A percentile compares a stretch with the other conserved stretches of the same genome.
phyloP scores from a whole-genome alignment of 2,888 invertebrate species.

The Opisthograptis luteolata region DNA sequence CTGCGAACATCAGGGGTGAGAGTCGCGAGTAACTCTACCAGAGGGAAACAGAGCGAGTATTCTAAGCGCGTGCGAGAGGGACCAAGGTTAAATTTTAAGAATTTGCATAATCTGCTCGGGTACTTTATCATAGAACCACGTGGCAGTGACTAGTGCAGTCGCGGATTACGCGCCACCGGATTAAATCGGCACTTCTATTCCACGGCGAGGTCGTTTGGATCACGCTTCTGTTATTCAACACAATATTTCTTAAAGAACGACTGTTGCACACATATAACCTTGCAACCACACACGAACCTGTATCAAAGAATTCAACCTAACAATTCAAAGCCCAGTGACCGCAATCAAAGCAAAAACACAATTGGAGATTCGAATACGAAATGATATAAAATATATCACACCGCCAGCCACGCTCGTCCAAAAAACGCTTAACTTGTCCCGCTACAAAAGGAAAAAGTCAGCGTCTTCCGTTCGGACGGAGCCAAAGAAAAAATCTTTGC shows the following conservation, averaged over 20 bases:
- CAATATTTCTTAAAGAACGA: constrained; percentile 2
- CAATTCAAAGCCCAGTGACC: constrained; percentile 51
- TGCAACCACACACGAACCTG: constrained; percentile 12
- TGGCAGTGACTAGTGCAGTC: constrained; percentile 83
- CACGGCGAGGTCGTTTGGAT: constrained; percentile 51
- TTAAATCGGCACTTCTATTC: constrained; percentile 70
- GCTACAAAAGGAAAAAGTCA: constrained; percentile 84
- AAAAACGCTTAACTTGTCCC: constrained; percentile 84
- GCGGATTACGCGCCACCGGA: constrained; percentile 74
- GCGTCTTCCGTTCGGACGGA: constrained; percentile 83
- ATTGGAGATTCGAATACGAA: constrained; percentile 74
- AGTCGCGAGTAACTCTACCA: constrained; percentile 63
- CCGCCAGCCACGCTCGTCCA: constrained; percentile 72
- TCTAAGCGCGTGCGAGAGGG: constrained; percentile 52
- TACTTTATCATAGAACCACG: constrained; percentile 84
- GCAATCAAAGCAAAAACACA: constrained; percentile 68
- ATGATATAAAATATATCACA: constrained; percentile 82
- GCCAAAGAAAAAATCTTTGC: constrained; percentile 83
- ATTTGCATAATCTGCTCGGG: constrained; percentile 83
- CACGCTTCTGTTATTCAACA: constrained; percentile 46
- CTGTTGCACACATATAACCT: constrained; percentile 9
- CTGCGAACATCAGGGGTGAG: constrained; percentile 75
- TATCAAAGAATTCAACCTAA: constrained; percentile 31
- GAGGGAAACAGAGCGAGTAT: constrained; percentile 53
- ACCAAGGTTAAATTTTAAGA: constrained; percentile 71